Evolutionary conservation across 53 echinoderm and acorn worm species (phyloP).

Genomic region (Mesocentrotus franciscanus): DNA sequence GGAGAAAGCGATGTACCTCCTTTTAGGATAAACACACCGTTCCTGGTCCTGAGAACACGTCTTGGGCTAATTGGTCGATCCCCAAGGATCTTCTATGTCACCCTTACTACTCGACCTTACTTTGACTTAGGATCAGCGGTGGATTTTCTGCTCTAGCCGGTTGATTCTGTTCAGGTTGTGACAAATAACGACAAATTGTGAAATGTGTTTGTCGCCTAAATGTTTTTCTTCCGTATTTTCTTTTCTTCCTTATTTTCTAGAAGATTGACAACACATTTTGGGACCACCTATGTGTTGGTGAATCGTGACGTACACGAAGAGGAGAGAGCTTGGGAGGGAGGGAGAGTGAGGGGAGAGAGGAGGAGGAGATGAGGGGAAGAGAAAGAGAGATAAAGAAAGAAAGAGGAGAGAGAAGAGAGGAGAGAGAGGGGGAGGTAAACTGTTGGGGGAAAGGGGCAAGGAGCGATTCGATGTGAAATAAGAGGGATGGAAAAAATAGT

Average conservation of each 20-base stretch:
- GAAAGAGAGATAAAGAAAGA: neutral
- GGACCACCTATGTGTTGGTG: slow-evolving; percentile 1
- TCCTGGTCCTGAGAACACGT: neutral
- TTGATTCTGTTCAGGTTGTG: neutral
- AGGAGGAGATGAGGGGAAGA: neutral
- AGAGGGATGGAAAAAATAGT: too few relatives aligned
- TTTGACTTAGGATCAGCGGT: neutral
- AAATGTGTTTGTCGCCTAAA: slow-evolving; percentile 38
- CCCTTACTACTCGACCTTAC: neutral
- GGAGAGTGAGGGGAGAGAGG: neutral
- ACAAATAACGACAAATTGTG: slow-evolving; percentile 44
- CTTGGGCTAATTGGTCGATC: slow-evolving; percentile 11
- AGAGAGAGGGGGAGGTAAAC: too few relatives aligned
- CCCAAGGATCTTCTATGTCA: neutral
- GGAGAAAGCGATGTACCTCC: too few relatives aligned
- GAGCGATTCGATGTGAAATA: too few relatives aligned
- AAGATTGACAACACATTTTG: slow-evolving; percentile 19
- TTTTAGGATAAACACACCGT: too few relatives aligned
- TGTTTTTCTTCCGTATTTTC: neutral
- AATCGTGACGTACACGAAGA: neutral
- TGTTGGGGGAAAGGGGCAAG: too few relatives aligned
- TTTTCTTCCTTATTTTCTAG: neutral
- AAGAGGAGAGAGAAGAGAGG: too few relatives aligned
- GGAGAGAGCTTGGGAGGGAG: neutral
- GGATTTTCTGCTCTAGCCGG: slow-evolving; percentile 1